These are phyloP conservation scores for Lepidocyrtoides sp. DNA, from an alignment of 2,888 invertebrate species.

Conservation along the genomic window DNA sequence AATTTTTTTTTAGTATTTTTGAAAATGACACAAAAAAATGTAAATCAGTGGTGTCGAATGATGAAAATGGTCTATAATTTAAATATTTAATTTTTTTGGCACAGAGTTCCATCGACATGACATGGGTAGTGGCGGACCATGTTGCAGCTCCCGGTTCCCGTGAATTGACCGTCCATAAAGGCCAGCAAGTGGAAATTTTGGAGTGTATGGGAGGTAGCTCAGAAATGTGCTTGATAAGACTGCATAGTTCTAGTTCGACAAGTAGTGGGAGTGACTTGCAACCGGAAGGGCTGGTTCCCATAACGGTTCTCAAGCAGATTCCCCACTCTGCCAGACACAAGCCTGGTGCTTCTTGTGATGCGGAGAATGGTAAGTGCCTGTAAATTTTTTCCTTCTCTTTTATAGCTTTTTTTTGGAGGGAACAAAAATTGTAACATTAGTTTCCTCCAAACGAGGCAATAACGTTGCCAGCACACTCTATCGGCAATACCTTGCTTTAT, in stretches of 20 bases:
- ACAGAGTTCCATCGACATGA: slow-evolving; percentile 90
- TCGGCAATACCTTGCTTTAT: not conserved
- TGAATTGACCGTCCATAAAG: slow-evolving; percentile 95
- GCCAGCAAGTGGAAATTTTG: slow-evolving; percentile 97
- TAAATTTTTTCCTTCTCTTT: not conserved
- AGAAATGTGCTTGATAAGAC: slow-evolving; percentile 88
- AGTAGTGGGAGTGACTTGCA: slow-evolving; percentile 87
- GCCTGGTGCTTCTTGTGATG: slow-evolving; percentile 79
- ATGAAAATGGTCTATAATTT: not conserved
- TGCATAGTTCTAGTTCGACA: slow-evolving; percentile 86
- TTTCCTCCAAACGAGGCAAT: not conserved
- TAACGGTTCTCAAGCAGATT: slow-evolving; percentile 92
- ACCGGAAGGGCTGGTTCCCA: slow-evolving; percentile 94
- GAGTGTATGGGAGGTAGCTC: slow-evolving; percentile 90
- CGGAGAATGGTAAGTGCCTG: slow-evolving; percentile 81
- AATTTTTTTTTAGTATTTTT: too few species aligned
- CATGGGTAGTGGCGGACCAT: slow-evolving; percentile 96
- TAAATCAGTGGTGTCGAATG: too few species aligned
- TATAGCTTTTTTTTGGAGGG: not conserved
- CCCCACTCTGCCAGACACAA: slow-evolving; percentile 87
- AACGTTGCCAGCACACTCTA: slow-evolving; percentile 70
- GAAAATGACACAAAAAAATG: too few species aligned
- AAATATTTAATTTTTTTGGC: not conserved
- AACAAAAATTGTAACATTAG: not conserved
- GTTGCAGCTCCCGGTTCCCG: slow-evolving; percentile 91